Evolutionary conservation across 2,797 vertebrate species (phyloP).

Genomic region (Sebastes wilsoni): DNA sequence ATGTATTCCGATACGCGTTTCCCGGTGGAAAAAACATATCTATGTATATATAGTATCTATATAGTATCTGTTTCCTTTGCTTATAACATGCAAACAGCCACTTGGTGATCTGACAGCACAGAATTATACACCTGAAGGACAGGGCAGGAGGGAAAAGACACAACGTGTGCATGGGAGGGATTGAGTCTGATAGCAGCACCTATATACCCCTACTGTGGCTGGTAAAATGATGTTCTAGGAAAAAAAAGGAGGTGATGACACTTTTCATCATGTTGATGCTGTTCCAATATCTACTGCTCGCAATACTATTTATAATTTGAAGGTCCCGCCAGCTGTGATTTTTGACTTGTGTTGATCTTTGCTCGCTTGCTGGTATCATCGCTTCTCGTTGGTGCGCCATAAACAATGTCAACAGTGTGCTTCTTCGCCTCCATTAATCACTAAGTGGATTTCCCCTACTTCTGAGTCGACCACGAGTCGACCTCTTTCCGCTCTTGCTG

Average conservation of each 20-base stretch:
- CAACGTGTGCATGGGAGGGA: conserved; percentile 54
- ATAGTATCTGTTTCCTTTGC: conserved; percentile 86
- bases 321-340: background rate
- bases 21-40: conserved; percentile 78
- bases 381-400: background rate
- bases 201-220: conserved; percentile 57
- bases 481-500: background rate
- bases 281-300: conserved; percentile 18
- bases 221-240: conserved; percentile 52
- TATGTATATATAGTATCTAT: conserved; percentile 85
- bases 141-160: conserved; percentile 38
- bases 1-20: conserved; percentile 71
- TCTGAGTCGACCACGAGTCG: background rate
- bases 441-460: background rate
- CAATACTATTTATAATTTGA: background rate
- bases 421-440: conserved; percentile 5
- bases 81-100: conserved; percentile 98
- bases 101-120: conserved; percentile 95
- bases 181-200: conserved; percentile 69
- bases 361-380: background rate
- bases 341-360: background rate
- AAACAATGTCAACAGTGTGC: background rate
- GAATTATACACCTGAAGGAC: conserved; percentile 86
- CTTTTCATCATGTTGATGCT: conserved; percentile 20
- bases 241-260: conserved; percentile 75